Conservation (phyloP, 2,888 invertebrate species). For the Drosophila kuntzei region DNA sequence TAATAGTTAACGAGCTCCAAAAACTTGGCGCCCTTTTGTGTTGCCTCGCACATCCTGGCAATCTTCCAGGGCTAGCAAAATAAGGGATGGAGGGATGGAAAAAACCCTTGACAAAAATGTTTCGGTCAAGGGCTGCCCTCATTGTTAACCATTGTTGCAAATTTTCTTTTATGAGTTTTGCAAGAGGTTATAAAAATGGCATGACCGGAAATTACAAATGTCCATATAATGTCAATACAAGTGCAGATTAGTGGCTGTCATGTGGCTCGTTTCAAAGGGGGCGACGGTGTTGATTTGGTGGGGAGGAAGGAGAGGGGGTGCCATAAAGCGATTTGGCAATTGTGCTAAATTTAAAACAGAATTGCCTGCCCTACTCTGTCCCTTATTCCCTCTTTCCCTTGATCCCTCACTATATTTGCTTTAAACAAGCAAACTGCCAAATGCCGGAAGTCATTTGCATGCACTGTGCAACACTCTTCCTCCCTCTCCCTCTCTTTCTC, state of each 20-base stretch:
- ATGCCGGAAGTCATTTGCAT: slow-evolving; percentile 78
- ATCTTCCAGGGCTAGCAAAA: slow-evolving; percentile 25
- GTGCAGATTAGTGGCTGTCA: slow-evolving; percentile 80
- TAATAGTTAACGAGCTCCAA: slow-evolving; percentile 78
- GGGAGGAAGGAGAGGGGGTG: slow-evolving; percentile 16
- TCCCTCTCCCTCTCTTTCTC: background rate
- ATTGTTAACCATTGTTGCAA: slow-evolving; percentile 77
- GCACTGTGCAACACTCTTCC: slow-evolving; percentile 24
- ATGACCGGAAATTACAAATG: slow-evolving; percentile 80
- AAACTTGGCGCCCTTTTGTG: slow-evolving; percentile 53
- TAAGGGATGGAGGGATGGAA: too few species aligned
- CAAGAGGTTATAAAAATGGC: slow-evolving; percentile 77
- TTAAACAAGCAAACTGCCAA: slow-evolving; percentile 74
- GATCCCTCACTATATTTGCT: slow-evolving; percentile 55
- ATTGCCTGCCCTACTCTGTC: slow-evolving; percentile 2
- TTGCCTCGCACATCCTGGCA: slow-evolving; percentile 49
- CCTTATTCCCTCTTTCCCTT: background rate
- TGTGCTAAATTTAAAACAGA: slow-evolving; percentile 55
- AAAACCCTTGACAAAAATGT: slow-evolving; percentile 24
- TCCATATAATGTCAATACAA: slow-evolving; percentile 81
- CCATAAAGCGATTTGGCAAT: slow-evolving; percentile 53
- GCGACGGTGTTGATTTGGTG: background rate
- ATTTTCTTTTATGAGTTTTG: slow-evolving; percentile 73
- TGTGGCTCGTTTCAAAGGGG: slow-evolving; percentile 65
- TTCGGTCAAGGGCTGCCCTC: slow-evolving; percentile 50